Evolutionary conservation across 2,113 vertebrate species (phyloP).

Genomic region (Naja naja): DNA sequence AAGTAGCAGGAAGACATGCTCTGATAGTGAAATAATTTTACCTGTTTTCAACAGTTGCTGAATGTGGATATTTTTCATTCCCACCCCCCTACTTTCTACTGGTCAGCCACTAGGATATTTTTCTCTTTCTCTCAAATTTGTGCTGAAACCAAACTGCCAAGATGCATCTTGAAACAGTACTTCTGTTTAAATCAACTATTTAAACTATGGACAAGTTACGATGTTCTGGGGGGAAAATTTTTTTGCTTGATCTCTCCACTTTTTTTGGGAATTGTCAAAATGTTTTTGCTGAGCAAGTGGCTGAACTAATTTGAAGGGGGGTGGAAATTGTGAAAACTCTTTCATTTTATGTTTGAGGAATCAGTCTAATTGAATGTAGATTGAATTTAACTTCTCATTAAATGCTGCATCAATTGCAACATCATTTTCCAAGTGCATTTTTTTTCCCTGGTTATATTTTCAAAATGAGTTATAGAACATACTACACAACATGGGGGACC

Average conservation of each 20-base stretch:
- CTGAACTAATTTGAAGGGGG: background rate
- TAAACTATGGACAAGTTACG: background rate
- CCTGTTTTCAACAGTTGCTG: background rate
- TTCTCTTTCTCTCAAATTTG: background rate
- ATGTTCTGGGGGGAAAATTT: background rate
- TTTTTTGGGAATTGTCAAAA: background rate
- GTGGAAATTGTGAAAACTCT: background rate
- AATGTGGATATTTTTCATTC: background rate
- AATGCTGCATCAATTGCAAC: background rate
- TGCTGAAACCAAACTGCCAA: background rate
- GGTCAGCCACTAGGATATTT: background rate
- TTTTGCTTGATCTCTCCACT: background rate
- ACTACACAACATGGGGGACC: too few relatives aligned
- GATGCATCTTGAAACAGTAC: background rate
- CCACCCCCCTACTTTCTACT: background rate
- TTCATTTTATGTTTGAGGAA: background rate
- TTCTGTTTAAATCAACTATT: background rate
- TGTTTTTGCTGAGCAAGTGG: background rate
- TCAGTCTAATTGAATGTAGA: background rate
- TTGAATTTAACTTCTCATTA: background rate
- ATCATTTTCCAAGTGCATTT: background rate
- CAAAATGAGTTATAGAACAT: background rate
- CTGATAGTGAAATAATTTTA: background rate
- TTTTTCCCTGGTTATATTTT: background rate
- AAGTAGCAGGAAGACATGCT: background rate